A percentile compares a stretch with the other conserved stretches of the same genome.
Conservation (phyloP, 2,888 invertebrate genomes). For the Vandiemenella viatica region DNA sequence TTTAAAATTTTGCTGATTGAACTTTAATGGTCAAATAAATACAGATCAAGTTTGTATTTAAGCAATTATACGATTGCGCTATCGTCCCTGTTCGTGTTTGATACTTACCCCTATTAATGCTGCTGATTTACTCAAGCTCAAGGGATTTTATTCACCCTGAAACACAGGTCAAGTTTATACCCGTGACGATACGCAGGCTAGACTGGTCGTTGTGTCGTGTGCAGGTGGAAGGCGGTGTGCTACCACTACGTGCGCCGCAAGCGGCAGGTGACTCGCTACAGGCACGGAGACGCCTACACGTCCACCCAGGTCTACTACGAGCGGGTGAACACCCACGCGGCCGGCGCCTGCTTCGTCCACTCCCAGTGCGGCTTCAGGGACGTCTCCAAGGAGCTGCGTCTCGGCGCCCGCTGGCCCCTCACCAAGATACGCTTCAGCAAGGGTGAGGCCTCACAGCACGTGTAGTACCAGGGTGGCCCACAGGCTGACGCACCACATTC, state of each 20-base stretch:
- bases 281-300: slow-evolving; percentile 68
- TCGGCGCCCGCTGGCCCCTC: slow-evolving; percentile 51
- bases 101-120: too few species aligned
- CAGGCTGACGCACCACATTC: not conserved
- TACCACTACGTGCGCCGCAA: slow-evolving; percentile 68
- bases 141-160: too few species aligned
- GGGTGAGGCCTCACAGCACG: slow-evolving; percentile 28
- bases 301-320: slow-evolving; percentile 75
- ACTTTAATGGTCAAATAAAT: too few species aligned
- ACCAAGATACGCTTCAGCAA: slow-evolving; percentile 65
- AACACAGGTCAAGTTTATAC: too few species aligned
- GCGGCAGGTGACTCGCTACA: slow-evolving; percentile 58
- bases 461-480: too few species aligned
- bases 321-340: slow-evolving; percentile 62
- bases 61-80: too few species aligned
- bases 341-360: slow-evolving; percentile 61
- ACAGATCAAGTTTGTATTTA: too few species aligned
- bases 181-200: too few species aligned
- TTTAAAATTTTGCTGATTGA: too few species aligned
- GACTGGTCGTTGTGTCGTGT: slow-evolving; percentile 6
- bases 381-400: slow-evolving; percentile 51
- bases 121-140: too few species aligned
- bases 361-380: slow-evolving; percentile 62
- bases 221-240: slow-evolving; percentile 67
- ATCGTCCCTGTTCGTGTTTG: too few species aligned